Evolutionary conservation across 35 echinoderm and acorn worm species (phyloP).

Genomic region (Nesometra sesokonis): DNA sequence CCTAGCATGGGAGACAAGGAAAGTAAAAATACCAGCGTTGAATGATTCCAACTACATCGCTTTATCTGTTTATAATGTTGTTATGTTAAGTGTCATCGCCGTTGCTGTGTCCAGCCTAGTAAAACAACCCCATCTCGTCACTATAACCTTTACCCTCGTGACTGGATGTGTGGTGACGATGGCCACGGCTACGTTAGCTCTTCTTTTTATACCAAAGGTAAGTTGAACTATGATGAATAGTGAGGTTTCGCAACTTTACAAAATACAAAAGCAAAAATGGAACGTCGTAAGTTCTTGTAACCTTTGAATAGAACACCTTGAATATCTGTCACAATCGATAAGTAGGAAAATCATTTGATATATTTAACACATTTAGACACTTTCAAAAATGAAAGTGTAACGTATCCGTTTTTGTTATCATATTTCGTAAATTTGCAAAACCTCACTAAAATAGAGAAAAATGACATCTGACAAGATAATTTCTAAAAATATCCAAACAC

Average conservation of each 20-base stretch:
- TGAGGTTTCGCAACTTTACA: too few relatives aligned
- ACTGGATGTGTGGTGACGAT: constrained; percentile 64
- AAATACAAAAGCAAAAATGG: too few relatives aligned
- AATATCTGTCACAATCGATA: too few relatives aligned
- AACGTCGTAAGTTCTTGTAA: background rate
- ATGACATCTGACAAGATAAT: too few relatives aligned
- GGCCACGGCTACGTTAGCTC: constrained; percentile 80
- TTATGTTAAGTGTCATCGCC: constrained; percentile 80
- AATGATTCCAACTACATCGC: constrained; percentile 98
- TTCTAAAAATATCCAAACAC: too few relatives aligned
- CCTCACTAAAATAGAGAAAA: too few relatives aligned
- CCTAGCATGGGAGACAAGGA: constrained; percentile 92
- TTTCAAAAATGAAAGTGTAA: too few relatives aligned
- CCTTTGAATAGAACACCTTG: too few relatives aligned
- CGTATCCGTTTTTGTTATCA: too few relatives aligned
- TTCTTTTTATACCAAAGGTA: constrained; percentile 98
- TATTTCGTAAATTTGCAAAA: too few relatives aligned
- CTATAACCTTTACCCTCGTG: constrained; percentile 65
- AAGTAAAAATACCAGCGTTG: constrained; percentile 94
- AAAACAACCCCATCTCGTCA: constrained; percentile 53
- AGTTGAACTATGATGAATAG: background rate
- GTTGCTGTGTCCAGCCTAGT: constrained; percentile 78
- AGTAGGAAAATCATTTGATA: too few relatives aligned
- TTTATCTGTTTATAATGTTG: constrained; percentile 91
- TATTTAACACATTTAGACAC: too few relatives aligned